Conservation (phyloP, 2,113 vertebrate species). For the Sylvilagus bachmani region DNA sequence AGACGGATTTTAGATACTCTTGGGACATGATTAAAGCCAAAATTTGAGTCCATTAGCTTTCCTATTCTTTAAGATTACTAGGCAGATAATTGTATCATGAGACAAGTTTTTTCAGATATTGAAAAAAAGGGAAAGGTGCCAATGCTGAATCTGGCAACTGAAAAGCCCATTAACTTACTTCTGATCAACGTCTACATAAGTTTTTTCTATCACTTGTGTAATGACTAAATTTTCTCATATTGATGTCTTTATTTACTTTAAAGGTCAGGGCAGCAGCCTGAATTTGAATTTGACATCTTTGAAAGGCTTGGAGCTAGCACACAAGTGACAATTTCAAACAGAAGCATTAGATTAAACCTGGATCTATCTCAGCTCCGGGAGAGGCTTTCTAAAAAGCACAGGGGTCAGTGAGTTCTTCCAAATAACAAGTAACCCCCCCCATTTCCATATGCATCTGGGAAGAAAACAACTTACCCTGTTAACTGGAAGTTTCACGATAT, state of each 20-base stretch:
- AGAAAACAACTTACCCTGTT: constrained; percentile 91
- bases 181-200: not conserved
- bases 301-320: not conserved
- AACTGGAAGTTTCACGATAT: constrained; percentile 95
- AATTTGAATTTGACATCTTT: not conserved
- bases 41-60: not conserved
- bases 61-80: not conserved
- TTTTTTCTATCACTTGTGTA: not conserved
- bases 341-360: not conserved
- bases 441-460: not conserved
- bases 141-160: not conserved
- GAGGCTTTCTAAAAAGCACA: not conserved
- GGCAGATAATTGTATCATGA: not conserved
- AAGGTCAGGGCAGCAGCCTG: not conserved
- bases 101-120: not conserved
- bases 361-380: not conserved
- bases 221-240: not conserved
- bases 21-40: not conserved
- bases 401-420: not conserved
- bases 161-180: not conserved
- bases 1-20: not conserved
- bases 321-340: not conserved
- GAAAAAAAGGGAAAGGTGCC: not conserved
- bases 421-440: not conserved
- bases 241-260: not conserved